Percentiles rank a stretch among this genome's conserved stretches.
phyloP scores from a whole-genome alignment of 2,113 vertebrate species.

The Nothocercus julius region DNA sequence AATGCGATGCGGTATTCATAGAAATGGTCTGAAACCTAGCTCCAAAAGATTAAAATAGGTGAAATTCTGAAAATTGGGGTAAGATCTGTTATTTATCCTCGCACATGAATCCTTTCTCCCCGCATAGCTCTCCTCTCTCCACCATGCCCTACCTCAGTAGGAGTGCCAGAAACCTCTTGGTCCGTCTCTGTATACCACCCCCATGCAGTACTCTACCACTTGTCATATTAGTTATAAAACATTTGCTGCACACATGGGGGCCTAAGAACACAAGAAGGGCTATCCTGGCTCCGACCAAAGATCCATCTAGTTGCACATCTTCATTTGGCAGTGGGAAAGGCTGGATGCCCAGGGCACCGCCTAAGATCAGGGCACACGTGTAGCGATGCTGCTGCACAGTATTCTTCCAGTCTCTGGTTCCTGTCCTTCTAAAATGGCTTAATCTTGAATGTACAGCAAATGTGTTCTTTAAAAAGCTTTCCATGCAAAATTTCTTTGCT shows the following conservation, averaged over 20 bases:
- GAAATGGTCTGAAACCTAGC: not conserved
- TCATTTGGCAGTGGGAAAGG: not conserved
- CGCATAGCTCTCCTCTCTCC: not conserved
- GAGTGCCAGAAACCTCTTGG: not conserved
- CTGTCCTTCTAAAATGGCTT: not conserved
- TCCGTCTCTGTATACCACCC: not conserved
- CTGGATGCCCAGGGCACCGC: not conserved
- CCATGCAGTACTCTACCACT: not conserved
- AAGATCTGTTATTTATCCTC: not conserved
- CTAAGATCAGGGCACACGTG: not conserved
- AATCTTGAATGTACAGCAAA: not conserved
- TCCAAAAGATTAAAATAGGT: not conserved
- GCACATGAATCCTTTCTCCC: not conserved
- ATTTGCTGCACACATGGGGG: not conserved
- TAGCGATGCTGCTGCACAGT: fast-evolving
- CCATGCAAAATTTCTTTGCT: not conserved
- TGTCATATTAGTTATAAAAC: not conserved
- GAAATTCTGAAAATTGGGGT: not conserved
- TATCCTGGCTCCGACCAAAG: not conserved
- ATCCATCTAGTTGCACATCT: not conserved
- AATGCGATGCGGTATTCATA: not conserved
- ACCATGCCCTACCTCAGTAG: not conserved
- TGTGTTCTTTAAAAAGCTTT: not conserved
- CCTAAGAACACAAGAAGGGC: not conserved
- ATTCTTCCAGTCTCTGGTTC: not conserved